Evolutionary conservation across 2,113 vertebrate genomes (phyloP).

Genomic region (Thalassarche chlororhynchos): DNA sequence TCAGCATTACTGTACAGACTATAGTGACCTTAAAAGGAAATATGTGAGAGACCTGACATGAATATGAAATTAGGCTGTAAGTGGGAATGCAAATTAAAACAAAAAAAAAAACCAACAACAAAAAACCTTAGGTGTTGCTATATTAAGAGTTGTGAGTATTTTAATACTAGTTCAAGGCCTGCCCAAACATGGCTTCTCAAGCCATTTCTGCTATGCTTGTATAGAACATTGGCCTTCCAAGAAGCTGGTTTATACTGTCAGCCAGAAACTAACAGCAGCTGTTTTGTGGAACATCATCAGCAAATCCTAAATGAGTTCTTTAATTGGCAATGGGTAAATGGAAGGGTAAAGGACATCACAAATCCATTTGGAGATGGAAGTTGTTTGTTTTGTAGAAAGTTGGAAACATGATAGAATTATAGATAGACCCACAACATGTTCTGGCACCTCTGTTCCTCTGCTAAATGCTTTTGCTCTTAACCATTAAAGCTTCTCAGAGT

Average conservation of each 20-base stretch:
- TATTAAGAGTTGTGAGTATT: neutral
- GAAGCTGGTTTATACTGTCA: neutral
- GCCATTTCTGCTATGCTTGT: neutral
- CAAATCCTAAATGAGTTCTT: neutral
- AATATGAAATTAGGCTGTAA: neutral
- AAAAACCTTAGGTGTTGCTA: neutral
- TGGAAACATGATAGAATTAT: neutral
- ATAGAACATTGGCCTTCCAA: conserved; percentile 29
- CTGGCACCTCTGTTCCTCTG: neutral
- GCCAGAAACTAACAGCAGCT: conserved; percentile 44
- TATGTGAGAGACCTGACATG: fast-evolving
- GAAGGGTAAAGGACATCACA: neutral
- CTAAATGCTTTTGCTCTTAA: neutral
- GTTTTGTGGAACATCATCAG: neutral
- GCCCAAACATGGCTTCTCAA: neutral
- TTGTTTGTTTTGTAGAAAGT: neutral
- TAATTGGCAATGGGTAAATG: neutral
- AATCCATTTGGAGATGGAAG: neutral
- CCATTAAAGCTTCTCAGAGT: neutral
- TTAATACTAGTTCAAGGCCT: neutral
- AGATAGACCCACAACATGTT: neutral
- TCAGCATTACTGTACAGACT: neutral
- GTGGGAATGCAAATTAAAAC: neutral
- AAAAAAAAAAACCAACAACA: neutral
- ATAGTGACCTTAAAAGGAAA: neutral